These are phyloP conservation scores for Anguilla obscura DNA, from an alignment of 2,797 vertebrate species.

Conservation along the genomic window DNA sequence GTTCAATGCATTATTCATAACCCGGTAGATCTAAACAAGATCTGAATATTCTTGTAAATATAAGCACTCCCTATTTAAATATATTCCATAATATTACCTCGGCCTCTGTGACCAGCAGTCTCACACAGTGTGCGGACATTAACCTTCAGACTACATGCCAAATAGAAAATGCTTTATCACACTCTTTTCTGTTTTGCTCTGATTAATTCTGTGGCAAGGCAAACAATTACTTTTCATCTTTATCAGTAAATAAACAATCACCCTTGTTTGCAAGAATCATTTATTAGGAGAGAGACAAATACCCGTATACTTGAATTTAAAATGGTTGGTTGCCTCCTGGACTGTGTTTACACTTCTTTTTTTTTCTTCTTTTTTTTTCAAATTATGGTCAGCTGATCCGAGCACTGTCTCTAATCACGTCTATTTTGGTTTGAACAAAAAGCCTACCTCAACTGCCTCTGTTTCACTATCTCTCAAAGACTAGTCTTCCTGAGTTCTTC, in stretches of 20 bases:
- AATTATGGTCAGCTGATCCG: not conserved
- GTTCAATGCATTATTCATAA: conserved; percentile 60
- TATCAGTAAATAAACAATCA: conserved; percentile 88
- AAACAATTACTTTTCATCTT: conserved; percentile 98
- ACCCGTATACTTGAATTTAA: conserved; percentile 90
- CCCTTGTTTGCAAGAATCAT: conserved; percentile 95
- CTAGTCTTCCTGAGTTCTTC: no score
- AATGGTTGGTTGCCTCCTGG: conserved; percentile 82
- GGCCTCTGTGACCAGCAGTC: conserved; percentile 70
- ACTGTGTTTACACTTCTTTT: conserved; percentile 86
- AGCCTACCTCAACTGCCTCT: not conserved
- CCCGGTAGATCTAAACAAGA: conserved; percentile 70
- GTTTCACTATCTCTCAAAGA: not conserved
- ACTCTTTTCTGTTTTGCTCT: conserved; percentile 90
- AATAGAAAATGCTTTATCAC: conserved; percentile 84
- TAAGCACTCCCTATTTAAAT: conserved; percentile 75
- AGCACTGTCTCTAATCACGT: not conserved
- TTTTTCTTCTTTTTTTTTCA: conserved; percentile 64
- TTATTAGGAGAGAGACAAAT: conserved; percentile 93
- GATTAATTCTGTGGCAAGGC: conserved; percentile 99
- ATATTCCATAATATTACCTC: conserved; percentile 83
- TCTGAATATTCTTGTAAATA: conserved; percentile 61
- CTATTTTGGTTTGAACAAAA: not conserved
- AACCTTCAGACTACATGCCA: conserved; percentile 74
- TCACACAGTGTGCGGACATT: conserved; percentile 77